Percentiles rank a stretch among this genome's conserved stretches.
Conservation (phyloP, 2,888 invertebrate genomes). For the Drosophila flavopinicola region DNA sequence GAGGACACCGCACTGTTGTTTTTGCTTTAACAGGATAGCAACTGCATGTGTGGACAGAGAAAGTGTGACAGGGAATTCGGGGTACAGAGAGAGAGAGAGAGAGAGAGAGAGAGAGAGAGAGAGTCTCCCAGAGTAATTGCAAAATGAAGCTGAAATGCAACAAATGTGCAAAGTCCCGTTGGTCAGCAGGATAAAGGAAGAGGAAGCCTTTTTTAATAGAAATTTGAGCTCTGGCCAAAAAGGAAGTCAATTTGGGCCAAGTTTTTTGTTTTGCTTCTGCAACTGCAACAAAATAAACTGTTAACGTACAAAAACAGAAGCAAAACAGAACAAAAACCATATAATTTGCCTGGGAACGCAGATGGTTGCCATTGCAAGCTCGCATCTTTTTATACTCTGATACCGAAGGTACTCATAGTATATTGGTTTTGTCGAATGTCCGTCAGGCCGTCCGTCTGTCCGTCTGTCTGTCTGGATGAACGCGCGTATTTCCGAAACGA, state of each 20-base stretch:
- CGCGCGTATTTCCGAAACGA: too few species aligned
- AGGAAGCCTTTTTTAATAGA: conserved; percentile 46
- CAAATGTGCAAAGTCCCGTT: conserved; percentile 40
- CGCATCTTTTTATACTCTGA: too few species aligned
- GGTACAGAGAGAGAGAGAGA: not conserved
- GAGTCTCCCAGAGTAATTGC: conserved; percentile 48
- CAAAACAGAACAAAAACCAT: not conserved
- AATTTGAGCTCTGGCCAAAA: conserved; percentile 39
- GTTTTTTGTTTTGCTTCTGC: conserved; percentile 18
- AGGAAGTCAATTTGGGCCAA: conserved; percentile 51
- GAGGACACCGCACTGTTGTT: conserved; percentile 44
- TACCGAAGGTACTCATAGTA: too few species aligned
- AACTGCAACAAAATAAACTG: conserved; percentile 4
- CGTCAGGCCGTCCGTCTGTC: too few species aligned
- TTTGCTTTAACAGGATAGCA: conserved; percentile 64
- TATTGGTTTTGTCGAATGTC: too few species aligned
- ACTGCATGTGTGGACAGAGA: conserved; percentile 4
- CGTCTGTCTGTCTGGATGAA: too few species aligned
- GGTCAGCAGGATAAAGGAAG: conserved; percentile 12
- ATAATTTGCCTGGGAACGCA: conserved; percentile 6
- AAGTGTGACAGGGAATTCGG: not conserved
- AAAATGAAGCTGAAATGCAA: conserved; percentile 64
- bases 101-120: not conserved
- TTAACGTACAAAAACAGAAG: too few species aligned
- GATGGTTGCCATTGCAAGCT: conserved; percentile 12